These are phyloP conservation scores for Eumeta japonica DNA, from an alignment of 1,140 invertebrate species.

Conservation along the genomic window DNA sequence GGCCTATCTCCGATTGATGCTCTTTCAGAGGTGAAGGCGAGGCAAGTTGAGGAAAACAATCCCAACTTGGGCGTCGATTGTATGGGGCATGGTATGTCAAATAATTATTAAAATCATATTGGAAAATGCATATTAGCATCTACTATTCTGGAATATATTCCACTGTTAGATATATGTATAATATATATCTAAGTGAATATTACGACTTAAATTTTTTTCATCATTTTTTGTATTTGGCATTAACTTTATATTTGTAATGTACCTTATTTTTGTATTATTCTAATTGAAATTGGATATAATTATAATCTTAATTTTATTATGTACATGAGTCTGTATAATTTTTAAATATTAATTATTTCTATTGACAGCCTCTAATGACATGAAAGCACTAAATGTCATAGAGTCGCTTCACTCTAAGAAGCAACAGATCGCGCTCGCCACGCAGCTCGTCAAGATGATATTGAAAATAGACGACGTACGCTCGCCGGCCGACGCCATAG, in stretches of 20 bases:
- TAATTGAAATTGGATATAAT: too few relatives aligned
- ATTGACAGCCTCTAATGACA: constrained; percentile 76
- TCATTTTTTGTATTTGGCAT: too few relatives aligned
- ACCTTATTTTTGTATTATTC: too few relatives aligned
- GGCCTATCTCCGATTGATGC: constrained; percentile 91
- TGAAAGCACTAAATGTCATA: constrained; percentile 94
- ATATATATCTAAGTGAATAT: too few relatives aligned
- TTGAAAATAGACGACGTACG: constrained; percentile 99
- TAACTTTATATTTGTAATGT: too few relatives aligned
- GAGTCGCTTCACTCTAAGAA: constrained; percentile 97
- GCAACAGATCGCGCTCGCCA: constrained; percentile 95
- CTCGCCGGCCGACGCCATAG: constrained; percentile 62
- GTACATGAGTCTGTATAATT: too few relatives aligned
- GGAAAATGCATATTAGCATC: background rate
- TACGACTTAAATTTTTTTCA: too few relatives aligned
- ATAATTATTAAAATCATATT: constrained; percentile 38
- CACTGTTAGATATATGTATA: too few relatives aligned
- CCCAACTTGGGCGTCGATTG: constrained; percentile 93
- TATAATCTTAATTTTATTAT: too few relatives aligned
- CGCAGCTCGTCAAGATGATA: constrained; percentile 98
- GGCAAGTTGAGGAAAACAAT: constrained; percentile 85
- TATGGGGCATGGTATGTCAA: constrained; percentile 78
- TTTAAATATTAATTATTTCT: too few relatives aligned
- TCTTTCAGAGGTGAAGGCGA: constrained; percentile 88
- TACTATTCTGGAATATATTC: too few relatives aligned